Percentiles rank a stretch among this genome's conserved stretches.
These are phyloP conservation scores for Burhinus bistriatus DNA, from an alignment of 2,113 vertebrate genomes.

Conservation along the genomic window DNA sequence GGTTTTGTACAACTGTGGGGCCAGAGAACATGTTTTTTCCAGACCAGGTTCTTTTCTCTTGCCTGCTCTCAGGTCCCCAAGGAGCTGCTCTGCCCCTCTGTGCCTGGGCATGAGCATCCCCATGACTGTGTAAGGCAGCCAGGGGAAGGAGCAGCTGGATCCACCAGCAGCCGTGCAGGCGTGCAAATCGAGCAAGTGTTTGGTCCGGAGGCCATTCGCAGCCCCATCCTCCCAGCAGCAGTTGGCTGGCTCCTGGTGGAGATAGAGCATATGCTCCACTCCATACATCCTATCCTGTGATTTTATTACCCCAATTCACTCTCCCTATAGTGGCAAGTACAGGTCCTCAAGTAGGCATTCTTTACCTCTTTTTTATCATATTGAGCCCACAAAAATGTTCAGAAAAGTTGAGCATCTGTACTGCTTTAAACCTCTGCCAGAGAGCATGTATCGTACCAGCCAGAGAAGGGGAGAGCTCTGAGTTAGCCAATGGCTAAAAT, in stretches of 20 bases:
- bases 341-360: not conserved
- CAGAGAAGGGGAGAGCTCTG: not conserved
- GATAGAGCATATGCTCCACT: conserved; percentile 32
- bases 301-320: not conserved
- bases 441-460: not conserved
- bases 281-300: not conserved
- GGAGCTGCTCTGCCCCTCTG: not conserved
- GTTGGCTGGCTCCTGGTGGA: conserved; percentile 29
- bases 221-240: conserved; percentile 24
- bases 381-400: not conserved
- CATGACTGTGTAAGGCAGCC: not conserved
- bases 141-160: conserved; percentile 32
- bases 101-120: not conserved
- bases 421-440: not conserved
- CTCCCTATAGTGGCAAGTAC: not conserved
- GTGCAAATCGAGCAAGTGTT: conserved; percentile 40
- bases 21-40: not conserved
- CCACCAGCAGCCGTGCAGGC: conserved; percentile 40
- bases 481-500: not conserved
- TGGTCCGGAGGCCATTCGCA: conserved; percentile 39
- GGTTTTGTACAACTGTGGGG: not conserved
- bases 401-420: not conserved
- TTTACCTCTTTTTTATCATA: not conserved
- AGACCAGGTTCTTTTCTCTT: not conserved
- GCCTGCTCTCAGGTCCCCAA: not conserved